These are phyloP conservation scores for Thalassarche chlororhynchos DNA, from an alignment of 2,113 vertebrate genomes.

Conservation along the genomic window DNA sequence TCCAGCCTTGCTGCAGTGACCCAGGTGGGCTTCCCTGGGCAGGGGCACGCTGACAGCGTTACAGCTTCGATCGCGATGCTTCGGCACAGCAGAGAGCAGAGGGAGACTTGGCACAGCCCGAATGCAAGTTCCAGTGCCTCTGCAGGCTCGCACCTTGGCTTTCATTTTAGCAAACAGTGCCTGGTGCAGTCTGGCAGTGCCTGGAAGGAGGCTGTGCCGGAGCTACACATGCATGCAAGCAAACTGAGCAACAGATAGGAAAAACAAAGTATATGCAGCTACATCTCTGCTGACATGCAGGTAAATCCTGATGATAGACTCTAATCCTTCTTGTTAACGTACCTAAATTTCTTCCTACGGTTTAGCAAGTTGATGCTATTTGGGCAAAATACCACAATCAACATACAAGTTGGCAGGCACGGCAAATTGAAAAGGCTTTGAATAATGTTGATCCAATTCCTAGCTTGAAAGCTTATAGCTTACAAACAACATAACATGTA, in stretches of 20 bases:
- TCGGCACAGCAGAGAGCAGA: neutral
- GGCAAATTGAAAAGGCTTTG: conserved; percentile 51
- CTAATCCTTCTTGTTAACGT: conserved; percentile 14
- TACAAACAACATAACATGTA: neutral
- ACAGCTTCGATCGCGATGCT: neutral
- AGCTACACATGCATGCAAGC: neutral
- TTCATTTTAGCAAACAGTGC: neutral
- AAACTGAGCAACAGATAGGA: neutral
- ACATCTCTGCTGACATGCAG: neutral
- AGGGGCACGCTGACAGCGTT: fast-evolving
- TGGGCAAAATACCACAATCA: conserved; percentile 20
- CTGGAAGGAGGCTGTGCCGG: neutral
- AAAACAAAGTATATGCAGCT: neutral
- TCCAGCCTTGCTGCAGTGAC: neutral
- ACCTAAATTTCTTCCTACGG: neutral
- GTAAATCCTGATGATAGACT: neutral
- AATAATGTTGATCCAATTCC: conserved; percentile 17
- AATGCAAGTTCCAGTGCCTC: neutral
- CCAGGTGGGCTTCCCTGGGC: neutral
- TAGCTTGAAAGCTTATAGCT: conserved; percentile 38
- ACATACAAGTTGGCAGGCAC: conserved; percentile 3
- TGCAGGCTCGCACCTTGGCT: neutral
- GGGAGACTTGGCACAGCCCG: neutral
- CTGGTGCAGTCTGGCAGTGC: neutral
- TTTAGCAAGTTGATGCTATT: neutral